A percentile compares a stretch with the other conserved stretches of the same genome.
Conservation (phyloP, 53 echinoderm and acorn worm genomes). For the Zoroaster sp. region DNA sequence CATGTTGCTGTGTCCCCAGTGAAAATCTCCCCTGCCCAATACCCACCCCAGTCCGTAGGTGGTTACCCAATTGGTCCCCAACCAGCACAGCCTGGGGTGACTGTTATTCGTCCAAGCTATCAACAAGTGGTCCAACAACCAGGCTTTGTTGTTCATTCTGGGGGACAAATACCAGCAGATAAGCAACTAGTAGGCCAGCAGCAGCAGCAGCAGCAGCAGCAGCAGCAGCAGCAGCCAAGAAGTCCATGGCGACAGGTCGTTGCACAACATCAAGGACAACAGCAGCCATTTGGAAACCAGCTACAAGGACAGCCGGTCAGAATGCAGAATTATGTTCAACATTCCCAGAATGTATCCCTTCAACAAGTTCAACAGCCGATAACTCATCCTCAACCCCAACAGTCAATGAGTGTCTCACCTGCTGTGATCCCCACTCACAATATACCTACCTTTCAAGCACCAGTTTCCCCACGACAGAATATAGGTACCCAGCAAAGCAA, state of each 20-base stretch:
- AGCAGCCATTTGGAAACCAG: not conserved
- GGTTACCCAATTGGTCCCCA: not conserved
- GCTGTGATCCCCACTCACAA: not conserved
- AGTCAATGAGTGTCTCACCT: not conserved
- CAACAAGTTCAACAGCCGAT: not conserved
- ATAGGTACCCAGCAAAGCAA: not conserved
- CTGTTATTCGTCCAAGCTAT: not conserved
- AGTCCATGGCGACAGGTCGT: not conserved
- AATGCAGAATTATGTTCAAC: not conserved
- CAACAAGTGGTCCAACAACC: conserved; percentile 1
- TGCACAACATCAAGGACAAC: not conserved
- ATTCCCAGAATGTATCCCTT: not conserved
- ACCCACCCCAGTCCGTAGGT: not conserved
- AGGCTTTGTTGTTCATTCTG: not conserved
- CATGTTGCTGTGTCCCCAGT: not conserved
- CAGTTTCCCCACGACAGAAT: not conserved
- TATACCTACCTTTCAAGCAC: not conserved
- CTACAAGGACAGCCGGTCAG: not conserved
- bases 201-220: not conserved
- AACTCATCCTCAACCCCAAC: not conserved
- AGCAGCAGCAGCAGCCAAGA: not conserved
- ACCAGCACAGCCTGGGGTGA: not conserved
- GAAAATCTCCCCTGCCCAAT: not conserved
- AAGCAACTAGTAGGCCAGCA: not conserved
- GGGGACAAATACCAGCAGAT: not conserved